Percentiles rank a stretch among this genome's conserved stretches.
These are phyloP conservation scores for Stichopus chloronotus DNA, from an alignment of 35 echinoderm and acorn worm genomes.

Conservation along the genomic window DNA sequence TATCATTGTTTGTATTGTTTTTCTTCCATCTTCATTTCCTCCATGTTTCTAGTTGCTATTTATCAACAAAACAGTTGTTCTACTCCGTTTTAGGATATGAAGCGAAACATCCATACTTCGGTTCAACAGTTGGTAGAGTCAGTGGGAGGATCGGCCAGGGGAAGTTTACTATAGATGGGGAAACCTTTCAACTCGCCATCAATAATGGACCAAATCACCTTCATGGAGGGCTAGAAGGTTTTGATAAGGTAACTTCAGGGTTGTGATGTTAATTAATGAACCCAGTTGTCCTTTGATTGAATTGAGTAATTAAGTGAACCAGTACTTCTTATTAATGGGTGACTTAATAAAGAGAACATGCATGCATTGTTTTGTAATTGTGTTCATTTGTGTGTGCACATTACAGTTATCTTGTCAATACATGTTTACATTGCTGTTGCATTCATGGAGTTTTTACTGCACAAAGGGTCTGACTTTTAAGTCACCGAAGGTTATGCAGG, in stretches of 20 bases:
- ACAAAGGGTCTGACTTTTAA: too few relatives aligned
- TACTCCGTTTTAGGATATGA: slow-evolving; percentile 77
- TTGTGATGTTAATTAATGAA: neutral
- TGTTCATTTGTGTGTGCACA: too few relatives aligned
- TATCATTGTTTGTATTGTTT: neutral
- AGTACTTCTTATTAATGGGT: neutral
- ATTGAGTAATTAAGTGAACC: neutral
- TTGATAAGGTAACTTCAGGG: slow-evolving; percentile 60
- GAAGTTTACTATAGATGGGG: slow-evolving; percentile 78
- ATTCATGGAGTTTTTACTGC: too few relatives aligned
- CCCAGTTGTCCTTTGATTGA: neutral
- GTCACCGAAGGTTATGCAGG: too few relatives aligned
- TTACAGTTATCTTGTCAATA: too few relatives aligned
- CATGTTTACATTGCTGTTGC: too few relatives aligned
- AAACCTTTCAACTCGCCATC: slow-evolving; percentile 72
- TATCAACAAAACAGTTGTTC: too few relatives aligned
- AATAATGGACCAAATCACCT: slow-evolving; percentile 86
- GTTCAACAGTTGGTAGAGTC: slow-evolving; percentile 70
- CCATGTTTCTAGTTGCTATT: too few relatives aligned
- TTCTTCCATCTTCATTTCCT: neutral
- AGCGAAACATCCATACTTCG: slow-evolving; percentile 70
- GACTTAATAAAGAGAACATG: neutral
- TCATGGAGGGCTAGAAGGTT: slow-evolving; percentile 85
- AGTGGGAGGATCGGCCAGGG: slow-evolving; percentile 78
- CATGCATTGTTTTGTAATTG: too few relatives aligned